Evolutionary conservation across 2,797 vertebrate genomes (phyloP).

Genomic region (Poecilia velifera): DNA sequence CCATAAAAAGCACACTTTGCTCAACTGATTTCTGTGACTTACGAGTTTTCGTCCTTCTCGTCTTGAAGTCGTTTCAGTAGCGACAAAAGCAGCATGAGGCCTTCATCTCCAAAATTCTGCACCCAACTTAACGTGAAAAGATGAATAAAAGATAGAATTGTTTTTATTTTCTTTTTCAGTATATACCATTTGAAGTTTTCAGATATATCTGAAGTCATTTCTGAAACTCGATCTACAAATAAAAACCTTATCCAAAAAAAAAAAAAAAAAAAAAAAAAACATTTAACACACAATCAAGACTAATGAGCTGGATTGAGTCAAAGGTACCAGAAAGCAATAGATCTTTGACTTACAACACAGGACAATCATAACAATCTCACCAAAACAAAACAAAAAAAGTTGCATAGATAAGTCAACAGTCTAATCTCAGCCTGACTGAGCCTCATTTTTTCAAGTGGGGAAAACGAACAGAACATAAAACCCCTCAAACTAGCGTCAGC

Average conservation of each 20-base stretch:
- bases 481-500: background rate
- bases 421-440: background rate
- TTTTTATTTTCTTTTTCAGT: background rate
- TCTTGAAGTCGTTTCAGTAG: slow-evolving; percentile 87
- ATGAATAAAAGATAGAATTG: background rate
- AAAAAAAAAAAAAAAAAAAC: background rate
- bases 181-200: background rate
- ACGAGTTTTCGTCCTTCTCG: slow-evolving; percentile 84
- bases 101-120: slow-evolving; percentile 91
- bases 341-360: background rate
- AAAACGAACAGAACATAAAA: background rate
- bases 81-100: slow-evolving; percentile 83
- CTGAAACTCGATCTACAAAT: background rate
- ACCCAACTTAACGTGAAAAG: slow-evolving; percentile 85
- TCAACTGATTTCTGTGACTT: slow-evolving; percentile 40
- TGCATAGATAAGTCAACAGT: background rate
- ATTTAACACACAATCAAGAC: background rate
- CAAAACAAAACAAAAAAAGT: background rate
- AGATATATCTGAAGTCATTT: background rate
- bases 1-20: background rate
- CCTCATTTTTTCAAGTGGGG: background rate
- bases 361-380: background rate
- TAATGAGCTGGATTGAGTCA: background rate
- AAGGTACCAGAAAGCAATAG: background rate
- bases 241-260: background rate